Conservation (phyloP, 2,888 invertebrate genomes). For the Patella pellucida region DNA sequence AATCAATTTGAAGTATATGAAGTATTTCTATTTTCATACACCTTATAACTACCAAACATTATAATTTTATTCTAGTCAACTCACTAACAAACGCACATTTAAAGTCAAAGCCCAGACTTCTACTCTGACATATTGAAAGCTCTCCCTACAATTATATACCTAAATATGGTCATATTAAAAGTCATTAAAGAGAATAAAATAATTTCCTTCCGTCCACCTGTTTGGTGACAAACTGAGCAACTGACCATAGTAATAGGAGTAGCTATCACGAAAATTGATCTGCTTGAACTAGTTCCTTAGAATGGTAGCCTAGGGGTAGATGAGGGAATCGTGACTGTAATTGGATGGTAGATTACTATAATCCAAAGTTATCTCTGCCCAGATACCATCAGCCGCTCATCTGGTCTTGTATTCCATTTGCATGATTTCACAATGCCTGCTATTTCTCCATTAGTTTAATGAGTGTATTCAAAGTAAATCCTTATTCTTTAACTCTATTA, state of each 20-base stretch:
- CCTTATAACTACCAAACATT: too few relatives aligned
- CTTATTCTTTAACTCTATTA: too few relatives aligned
- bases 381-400: not conserved
- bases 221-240: not conserved
- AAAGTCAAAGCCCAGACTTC: too few relatives aligned
- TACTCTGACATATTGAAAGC: too few relatives aligned
- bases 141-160: too few relatives aligned
- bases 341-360: conserved; percentile 9
- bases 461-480: not conserved
- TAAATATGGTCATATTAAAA: too few relatives aligned
- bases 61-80: too few relatives aligned
- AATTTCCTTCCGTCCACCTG: not conserved
- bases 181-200: too few relatives aligned
- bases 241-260: not conserved
- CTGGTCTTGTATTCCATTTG: not conserved
- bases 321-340: not conserved
- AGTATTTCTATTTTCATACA: too few relatives aligned
- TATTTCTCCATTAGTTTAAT: conserved; percentile 11
- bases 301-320: not conserved
- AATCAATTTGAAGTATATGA: too few relatives aligned
- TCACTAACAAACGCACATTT: too few relatives aligned
- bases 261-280: conserved; percentile 1
- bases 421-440: not conserved
- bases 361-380: not conserved
- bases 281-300: not conserved